Percentiles rank a stretch among this genome's conserved stretches.
These are phyloP conservation scores for Odontamblyopus lacepedii DNA, from an alignment of 2,797 vertebrate species.

Conservation along the genomic window DNA sequence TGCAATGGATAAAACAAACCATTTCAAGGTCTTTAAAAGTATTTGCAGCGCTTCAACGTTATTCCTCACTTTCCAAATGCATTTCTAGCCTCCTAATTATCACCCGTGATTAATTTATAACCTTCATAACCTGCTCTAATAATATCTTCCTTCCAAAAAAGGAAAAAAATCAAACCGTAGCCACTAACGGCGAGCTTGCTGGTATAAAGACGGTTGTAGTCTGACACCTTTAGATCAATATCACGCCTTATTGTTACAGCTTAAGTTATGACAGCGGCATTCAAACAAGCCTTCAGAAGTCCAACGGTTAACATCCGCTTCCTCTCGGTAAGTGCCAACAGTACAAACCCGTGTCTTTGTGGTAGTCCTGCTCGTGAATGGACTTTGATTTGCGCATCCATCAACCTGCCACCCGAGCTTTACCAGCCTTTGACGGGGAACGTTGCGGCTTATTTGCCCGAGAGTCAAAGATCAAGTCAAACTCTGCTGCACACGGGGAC, in stretches of 20 bases:
- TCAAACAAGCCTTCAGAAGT: background rate
- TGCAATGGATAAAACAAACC: too few relatives aligned
- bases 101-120: too few relatives aligned
- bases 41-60: too few relatives aligned
- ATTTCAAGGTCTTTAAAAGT: too few relatives aligned
- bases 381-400: constrained; percentile 8
- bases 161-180: too few relatives aligned
- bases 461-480: constrained; percentile 12
- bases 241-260: background rate
- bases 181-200: background rate
- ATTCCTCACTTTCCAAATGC: too few relatives aligned
- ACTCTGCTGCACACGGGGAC: background rate
- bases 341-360: background rate
- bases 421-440: constrained; percentile 2
- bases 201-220: background rate
- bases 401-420: background rate
- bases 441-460: background rate
- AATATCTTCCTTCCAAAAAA: background rate
- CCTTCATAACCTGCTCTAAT: too few relatives aligned
- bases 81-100: too few relatives aligned
- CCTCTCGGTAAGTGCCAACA: background rate
- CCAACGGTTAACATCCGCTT: background rate
- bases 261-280: background rate
- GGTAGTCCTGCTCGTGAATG: background rate
- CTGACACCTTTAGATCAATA: background rate